A percentile compares a stretch with the other conserved stretches of the same genome.
Conservation (phyloP, 2,888 invertebrate genomes). For the Folsomia manolachei region DNA sequence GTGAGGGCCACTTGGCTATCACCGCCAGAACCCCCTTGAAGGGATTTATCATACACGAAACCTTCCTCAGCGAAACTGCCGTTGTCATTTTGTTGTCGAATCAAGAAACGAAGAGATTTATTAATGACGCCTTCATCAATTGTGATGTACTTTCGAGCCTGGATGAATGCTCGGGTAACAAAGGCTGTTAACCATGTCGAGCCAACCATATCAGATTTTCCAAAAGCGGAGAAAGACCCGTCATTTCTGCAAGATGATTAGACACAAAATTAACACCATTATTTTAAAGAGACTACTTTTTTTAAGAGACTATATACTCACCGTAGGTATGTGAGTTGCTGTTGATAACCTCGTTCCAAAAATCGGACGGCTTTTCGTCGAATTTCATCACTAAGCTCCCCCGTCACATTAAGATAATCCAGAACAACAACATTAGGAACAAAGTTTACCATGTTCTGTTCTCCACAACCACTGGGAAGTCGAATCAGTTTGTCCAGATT, state of each 20-base stretch:
- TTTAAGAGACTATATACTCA: background rate
- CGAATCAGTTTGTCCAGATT: conserved; percentile 63
- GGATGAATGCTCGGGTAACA: conserved; percentile 72
- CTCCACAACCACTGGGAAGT: conserved; percentile 41
- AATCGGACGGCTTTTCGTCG: conserved; percentile 52
- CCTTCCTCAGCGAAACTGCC: conserved; percentile 76
- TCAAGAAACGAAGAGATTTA: conserved; percentile 71
- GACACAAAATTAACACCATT: too few species aligned
- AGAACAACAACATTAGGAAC: conserved; percentile 39
- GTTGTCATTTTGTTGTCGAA: conserved; percentile 62
- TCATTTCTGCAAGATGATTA: conserved; percentile 57
- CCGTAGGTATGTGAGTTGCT: conserved; percentile 80
- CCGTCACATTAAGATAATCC: conserved; percentile 31
- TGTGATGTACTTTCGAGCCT: conserved; percentile 68
- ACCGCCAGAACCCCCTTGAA: conserved; percentile 64
- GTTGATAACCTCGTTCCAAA: conserved; percentile 84
- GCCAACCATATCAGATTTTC: conserved; percentile 65
- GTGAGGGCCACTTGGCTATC: conserved; percentile 26
- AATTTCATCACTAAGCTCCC: conserved; percentile 21
- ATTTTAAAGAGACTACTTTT: too few species aligned
- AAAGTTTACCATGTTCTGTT: conserved; percentile 45
- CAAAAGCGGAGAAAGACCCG: conserved; percentile 87
- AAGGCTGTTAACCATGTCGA: conserved; percentile 88
- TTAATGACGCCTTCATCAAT: conserved; percentile 66
- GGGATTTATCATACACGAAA: conserved; percentile 65